A percentile compares a stretch with the other conserved stretches of the same genome.
Evolutionary conservation across 2,113 vertebrate genomes (phyloP).

Genomic region (Petromus typicus): DNA sequence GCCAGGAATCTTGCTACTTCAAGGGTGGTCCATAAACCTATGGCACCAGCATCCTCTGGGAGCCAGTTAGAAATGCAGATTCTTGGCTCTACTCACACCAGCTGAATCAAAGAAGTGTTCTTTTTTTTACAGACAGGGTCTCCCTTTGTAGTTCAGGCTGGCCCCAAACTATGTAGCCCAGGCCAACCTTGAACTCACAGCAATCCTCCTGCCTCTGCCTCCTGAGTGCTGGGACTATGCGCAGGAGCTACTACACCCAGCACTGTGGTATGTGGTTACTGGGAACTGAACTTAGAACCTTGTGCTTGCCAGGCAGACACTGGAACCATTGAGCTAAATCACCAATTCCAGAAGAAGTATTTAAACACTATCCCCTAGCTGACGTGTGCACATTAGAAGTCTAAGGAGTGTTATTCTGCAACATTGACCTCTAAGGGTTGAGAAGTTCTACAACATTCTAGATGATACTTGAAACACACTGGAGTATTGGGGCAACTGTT

Average conservation of each 20-base stretch:
- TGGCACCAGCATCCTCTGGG: fast-evolving
- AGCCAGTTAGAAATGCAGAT: neutral
- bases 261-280: too few species aligned
- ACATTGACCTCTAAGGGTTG: neutral
- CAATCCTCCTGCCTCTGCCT: too few species aligned
- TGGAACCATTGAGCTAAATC: too few species aligned
- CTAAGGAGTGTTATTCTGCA: neutral
- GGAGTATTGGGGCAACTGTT: neutral
- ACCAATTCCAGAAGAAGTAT: neutral
- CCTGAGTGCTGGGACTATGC: too few species aligned
- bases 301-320: too few species aligned
- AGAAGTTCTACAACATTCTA: neutral
- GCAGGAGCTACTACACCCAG: too few species aligned
- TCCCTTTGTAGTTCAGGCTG: too few species aligned
- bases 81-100: neutral
- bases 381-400: neutral
- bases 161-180: too few species aligned
- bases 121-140: too few species aligned
- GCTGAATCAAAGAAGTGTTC: too few species aligned
- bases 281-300: too few species aligned
- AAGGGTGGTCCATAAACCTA: neutral
- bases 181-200: too few species aligned
- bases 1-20: neutral
- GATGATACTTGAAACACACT: neutral
- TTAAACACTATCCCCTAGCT: slow-evolving; percentile 1